A percentile compares a stretch with the other conserved stretches of the same genome.
Evolutionary conservation across 1,140 invertebrate species (phyloP).

Genomic region (Diorhabda carinulata): DNA sequence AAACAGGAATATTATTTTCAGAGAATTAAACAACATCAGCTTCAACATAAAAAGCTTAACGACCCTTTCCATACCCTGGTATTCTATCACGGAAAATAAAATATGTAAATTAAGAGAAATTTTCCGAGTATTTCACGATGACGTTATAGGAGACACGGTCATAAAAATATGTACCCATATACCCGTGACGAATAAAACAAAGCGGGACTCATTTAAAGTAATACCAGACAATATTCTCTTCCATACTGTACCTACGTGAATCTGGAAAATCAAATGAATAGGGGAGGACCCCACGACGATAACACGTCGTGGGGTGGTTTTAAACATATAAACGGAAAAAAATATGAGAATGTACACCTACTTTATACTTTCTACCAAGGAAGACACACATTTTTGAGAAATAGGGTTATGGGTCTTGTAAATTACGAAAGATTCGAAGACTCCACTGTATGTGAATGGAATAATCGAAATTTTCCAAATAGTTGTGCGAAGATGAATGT

Average conservation of each 20-base stretch:
- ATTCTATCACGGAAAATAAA: neutral
- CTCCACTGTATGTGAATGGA: too few relatives aligned
- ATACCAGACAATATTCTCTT: conserved; percentile 24
- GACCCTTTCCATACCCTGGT: neutral
- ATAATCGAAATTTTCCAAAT: too few relatives aligned
- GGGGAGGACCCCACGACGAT: conserved; percentile 9
- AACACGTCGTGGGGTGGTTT: neutral
- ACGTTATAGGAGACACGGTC: neutral
- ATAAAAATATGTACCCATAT: conserved; percentile 25
- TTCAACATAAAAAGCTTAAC: too few relatives aligned
- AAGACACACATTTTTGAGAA: too few relatives aligned
- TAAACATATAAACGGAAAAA: too few relatives aligned
- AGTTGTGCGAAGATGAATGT: too few relatives aligned
- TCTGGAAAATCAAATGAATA: conserved; percentile 27
- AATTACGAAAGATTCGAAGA: too few relatives aligned
- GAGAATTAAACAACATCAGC: too few relatives aligned
- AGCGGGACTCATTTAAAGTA: conserved; percentile 22
- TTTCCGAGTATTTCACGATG: neutral
- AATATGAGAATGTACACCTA: too few relatives aligned
- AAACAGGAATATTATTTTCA: too few relatives aligned
- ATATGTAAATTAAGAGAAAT: neutral
- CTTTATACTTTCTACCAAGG: too few relatives aligned
- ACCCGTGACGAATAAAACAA: conserved; percentile 25
- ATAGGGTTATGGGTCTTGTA: too few relatives aligned
- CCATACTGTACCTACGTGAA: conserved; percentile 18